Conservation (phyloP, 30 jellyfish, hydroid and myxozoan species). For the Sanderia malayensis region DNA sequence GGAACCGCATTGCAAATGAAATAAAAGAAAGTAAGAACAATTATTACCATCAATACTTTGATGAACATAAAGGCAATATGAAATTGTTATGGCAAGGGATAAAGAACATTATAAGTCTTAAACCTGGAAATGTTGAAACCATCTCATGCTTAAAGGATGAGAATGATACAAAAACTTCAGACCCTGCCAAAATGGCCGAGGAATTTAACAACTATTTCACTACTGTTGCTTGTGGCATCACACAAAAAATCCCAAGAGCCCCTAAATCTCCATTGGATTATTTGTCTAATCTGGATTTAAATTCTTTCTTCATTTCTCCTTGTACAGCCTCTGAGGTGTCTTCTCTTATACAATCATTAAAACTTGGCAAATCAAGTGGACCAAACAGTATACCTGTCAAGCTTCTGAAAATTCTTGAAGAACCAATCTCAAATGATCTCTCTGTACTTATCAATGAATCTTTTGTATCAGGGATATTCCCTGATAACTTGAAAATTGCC, state of each 20-base stretch:
- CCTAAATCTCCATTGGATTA: conserved; percentile 2
- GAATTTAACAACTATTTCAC: conserved; percentile 31
- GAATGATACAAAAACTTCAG: no score
- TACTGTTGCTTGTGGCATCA: conserved; percentile 9
- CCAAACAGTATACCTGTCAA: no score
- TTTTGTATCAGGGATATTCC: conserved; percentile 9
- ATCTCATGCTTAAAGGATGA: conserved; percentile 3
- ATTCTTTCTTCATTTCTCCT: conserved; percentile 15
- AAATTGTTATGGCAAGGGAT: conserved; percentile 19
- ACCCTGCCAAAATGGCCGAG: conserved; percentile 17
- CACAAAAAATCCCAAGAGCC: conserved; percentile 3
- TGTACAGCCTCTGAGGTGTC: conserved; percentile 8
- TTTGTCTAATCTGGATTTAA: neutral
- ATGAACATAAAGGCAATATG: no score
- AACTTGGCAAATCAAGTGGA: no score
- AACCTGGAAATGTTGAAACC: neutral
- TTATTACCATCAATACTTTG: conserved; percentile 1
- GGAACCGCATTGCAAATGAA: conserved; percentile 2
- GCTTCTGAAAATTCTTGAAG: conserved; percentile 4
- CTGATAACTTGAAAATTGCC: conserved; percentile 6
- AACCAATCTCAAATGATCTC: conserved; percentile 12
- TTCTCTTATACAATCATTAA: neutral
- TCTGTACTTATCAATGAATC: conserved; percentile 22
- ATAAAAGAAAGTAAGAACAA: conserved; percentile 15
- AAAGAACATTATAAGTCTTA: neutral